Percentiles rank a stretch among this genome's conserved stretches.
Evolutionary conservation across 2,113 vertebrate genomes (phyloP).

Genomic region (Clupea harengus): DNA sequence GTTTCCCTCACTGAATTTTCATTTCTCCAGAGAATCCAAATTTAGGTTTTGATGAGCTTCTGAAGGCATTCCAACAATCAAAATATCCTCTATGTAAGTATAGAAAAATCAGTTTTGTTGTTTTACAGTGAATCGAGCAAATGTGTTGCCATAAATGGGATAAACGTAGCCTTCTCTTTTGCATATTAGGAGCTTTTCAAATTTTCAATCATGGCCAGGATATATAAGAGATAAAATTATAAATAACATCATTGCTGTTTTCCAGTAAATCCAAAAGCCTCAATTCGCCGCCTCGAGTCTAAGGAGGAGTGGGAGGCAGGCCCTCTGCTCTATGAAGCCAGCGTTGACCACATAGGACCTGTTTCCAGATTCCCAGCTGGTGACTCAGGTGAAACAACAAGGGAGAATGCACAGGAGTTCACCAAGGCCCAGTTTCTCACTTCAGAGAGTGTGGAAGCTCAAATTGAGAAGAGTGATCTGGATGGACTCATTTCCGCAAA

Average conservation of each 20-base stretch:
- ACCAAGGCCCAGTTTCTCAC: not conserved
- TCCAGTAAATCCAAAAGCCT: not conserved
- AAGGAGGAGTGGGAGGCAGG: not conserved
- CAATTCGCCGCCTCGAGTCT: not conserved
- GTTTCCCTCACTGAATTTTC: not conserved
- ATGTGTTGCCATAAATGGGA: not conserved
- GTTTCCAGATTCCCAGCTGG: not conserved
- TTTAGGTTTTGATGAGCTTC: not conserved
- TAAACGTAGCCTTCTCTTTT: no score
- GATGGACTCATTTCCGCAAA: constrained; percentile 19
- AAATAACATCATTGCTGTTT: not conserved
- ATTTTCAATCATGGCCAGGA: no score
- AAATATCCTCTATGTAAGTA: not conserved
- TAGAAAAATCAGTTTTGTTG: not conserved
- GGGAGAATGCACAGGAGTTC: not conserved
- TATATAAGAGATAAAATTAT: not conserved
- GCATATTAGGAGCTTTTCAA: no score
- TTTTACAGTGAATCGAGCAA: not conserved
- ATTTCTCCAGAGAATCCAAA: not conserved
- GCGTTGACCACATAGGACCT: not conserved
- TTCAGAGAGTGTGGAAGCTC: not conserved
- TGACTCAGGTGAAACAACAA: not conserved
- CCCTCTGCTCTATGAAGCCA: not conserved
- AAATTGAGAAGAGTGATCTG: not conserved
- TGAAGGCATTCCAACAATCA: constrained; percentile 11